A percentile compares a stretch with the other conserved stretches of the same genome.
Conservation (phyloP, 2,113 vertebrate genomes). For the Delphinapterus leucas region DNA sequence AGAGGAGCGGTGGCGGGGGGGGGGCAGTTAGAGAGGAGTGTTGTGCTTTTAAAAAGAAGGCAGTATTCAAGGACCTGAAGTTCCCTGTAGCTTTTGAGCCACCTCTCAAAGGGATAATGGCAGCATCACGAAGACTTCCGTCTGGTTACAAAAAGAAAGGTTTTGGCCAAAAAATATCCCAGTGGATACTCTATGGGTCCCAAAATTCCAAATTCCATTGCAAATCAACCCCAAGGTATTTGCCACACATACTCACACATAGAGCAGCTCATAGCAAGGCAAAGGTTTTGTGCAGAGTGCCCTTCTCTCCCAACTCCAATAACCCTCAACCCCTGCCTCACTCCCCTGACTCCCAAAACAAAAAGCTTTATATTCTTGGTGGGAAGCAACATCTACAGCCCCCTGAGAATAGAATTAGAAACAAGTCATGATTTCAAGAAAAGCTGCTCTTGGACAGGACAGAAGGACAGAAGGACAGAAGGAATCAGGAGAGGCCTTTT, state of each 20-base stretch:
- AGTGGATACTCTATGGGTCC: constrained; percentile 47
- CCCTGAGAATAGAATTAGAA: constrained; percentile 42
- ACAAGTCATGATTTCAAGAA: constrained; percentile 34
- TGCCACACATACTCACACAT: background rate
- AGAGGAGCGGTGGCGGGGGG: rapidly evolving
- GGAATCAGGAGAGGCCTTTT: constrained; percentile 6
- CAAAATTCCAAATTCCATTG: constrained; percentile 61
- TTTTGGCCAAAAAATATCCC: constrained; percentile 46
- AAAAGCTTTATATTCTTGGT: constrained; percentile 34
- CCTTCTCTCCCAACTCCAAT: background rate
- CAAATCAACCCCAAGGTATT: constrained; percentile 50
- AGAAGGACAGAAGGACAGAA: constrained; percentile 52
- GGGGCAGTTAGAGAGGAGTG: background rate
- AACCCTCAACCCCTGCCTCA: background rate
- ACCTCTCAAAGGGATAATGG: constrained; percentile 11
- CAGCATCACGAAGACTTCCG: constrained; percentile 61
- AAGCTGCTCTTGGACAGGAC: constrained; percentile 47
- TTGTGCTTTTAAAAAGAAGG: constrained; percentile 56
- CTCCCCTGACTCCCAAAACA: background rate
- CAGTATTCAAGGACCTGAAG: background rate
- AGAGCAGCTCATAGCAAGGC: constrained; percentile 57
- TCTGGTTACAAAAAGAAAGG: constrained; percentile 39
- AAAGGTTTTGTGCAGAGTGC: background rate
- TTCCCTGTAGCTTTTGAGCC: constrained; percentile 46
- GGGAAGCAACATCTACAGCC: constrained; percentile 25